Percentiles rank a stretch among this genome's conserved stretches.
These are phyloP conservation scores for Dendropsophus ebraccatus DNA, from an alignment of 2,113 vertebrate genomes.

Conservation along the genomic window DNA sequence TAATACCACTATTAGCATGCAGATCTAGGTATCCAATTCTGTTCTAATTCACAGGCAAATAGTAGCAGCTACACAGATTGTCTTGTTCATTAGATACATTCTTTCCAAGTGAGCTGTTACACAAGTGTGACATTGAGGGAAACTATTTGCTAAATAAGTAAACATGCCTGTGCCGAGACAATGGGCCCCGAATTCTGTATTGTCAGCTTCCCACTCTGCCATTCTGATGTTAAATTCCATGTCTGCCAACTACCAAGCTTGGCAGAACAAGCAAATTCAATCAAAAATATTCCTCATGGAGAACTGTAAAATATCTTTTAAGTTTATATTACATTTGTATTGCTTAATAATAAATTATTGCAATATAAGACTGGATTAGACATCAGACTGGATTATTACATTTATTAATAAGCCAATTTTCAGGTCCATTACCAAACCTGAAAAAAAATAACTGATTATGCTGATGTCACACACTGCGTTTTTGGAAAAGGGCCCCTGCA, in stretches of 20 bases:
- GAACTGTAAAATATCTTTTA: background rate
- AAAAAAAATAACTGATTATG: no score
- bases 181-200: slow-evolving; percentile 41
- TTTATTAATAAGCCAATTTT: no score
- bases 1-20: background rate
- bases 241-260: slow-evolving; percentile 20
- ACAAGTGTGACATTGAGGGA: slow-evolving; percentile 52
- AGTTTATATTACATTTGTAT: background rate
- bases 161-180: slow-evolving; percentile 41
- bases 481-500: no score
- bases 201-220: slow-evolving; percentile 53
- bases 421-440: no score
- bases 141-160: slow-evolving; percentile 56
- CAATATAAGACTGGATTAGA: no score
- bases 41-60: slow-evolving; percentile 27
- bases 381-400: no score
- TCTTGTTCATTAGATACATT: slow-evolving; percentile 38
- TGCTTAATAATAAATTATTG: background rate
- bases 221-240: slow-evolving; percentile 50
- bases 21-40: no score
- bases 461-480: no score
- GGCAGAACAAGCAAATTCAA: slow-evolving; percentile 7
- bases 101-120: slow-evolving; percentile 43
- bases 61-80: slow-evolving; percentile 24
- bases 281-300: background rate